Conservation (phyloP, 2,797 vertebrate genomes). For the Parambassis ranga region DNA sequence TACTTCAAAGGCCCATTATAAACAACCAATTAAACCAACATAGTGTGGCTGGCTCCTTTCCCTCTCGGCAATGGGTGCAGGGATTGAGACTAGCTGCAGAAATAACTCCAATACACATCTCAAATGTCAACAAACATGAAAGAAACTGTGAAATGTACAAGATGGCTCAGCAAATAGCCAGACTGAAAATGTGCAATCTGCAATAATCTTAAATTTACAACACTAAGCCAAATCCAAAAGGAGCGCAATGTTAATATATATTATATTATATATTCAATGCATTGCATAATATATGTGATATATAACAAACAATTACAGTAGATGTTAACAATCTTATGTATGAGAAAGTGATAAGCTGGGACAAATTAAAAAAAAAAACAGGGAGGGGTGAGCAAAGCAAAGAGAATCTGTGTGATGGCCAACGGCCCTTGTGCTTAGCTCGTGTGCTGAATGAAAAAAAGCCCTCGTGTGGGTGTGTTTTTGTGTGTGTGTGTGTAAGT, state of each 20-base stretch:
- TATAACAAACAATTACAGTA: not conserved
- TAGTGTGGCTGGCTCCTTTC: slow-evolving; percentile 33
- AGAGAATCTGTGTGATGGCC: slow-evolving; percentile 62
- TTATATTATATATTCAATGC: not conserved
- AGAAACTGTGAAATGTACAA: slow-evolving; percentile 55
- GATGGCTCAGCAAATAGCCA: slow-evolving; percentile 29
- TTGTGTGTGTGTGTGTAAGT: slow-evolving; percentile 13
- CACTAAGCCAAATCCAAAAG: not conserved
- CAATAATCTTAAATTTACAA: not conserved
- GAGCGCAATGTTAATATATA: not conserved
- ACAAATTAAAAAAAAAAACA: slow-evolving; percentile 7
- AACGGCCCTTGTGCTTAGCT: slow-evolving; percentile 58
- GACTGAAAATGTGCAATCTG: slow-evolving; percentile 14
- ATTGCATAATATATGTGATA: not conserved
- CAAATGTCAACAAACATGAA: slow-evolving; percentile 67
- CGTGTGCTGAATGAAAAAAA: slow-evolving; percentile 75
- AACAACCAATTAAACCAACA: slow-evolving; percentile 65
- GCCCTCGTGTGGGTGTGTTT: slow-evolving; percentile 23
- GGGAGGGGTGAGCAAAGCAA: slow-evolving; percentile 29
- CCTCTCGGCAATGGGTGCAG: slow-evolving; percentile 28
- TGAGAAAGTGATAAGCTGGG: not conserved
- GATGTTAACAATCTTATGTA: not conserved
- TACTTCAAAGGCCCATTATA: slow-evolving; percentile 66
- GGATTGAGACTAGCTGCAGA: slow-evolving; percentile 38
- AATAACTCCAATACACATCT: slow-evolving; percentile 46